phyloP scores from a whole-genome alignment of 1,140 invertebrate genomes.

The Cherax destructor region DNA sequence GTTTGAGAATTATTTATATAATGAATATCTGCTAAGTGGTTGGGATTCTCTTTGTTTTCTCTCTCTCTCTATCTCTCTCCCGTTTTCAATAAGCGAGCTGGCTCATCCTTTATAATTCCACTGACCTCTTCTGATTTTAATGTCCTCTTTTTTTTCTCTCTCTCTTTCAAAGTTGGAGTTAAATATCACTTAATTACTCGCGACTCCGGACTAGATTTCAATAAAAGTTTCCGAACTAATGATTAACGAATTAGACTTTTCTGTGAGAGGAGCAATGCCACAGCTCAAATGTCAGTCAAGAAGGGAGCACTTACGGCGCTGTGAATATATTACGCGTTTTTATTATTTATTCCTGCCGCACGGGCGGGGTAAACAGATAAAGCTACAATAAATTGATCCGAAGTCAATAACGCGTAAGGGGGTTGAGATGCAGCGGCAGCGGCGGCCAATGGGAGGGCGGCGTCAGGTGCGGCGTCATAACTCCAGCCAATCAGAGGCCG shows the following conservation, averaged over 20 bases:
- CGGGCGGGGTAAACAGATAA: conserved; percentile 21
- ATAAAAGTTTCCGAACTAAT: conserved; percentile 16
- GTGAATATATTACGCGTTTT: conserved; percentile 30
- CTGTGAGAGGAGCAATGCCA: not conserved
- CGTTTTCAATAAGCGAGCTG: not conserved
- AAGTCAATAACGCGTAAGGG: conserved; percentile 27
- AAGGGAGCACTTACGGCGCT: conserved; percentile 46
- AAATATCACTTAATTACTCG: conserved; percentile 36
- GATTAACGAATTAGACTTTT: not conserved
- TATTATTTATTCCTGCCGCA: conserved; percentile 20
- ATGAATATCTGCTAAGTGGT: too few species aligned
- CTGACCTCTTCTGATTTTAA: not conserved
- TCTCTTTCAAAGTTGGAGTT: conserved; percentile 8
- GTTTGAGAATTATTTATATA: too few species aligned
- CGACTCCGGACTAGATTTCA: conserved; percentile 1
- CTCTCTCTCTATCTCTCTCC: too few species aligned
- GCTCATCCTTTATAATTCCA: not conserved
- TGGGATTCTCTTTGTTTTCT: not conserved
- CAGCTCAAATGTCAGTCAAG: conserved; percentile 37
- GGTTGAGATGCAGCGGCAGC: not conserved
- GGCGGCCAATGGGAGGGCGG: conserved; percentile 47
- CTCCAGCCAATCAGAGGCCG: conserved; percentile 57
- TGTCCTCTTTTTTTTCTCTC: not conserved
- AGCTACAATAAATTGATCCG: conserved; percentile 36
- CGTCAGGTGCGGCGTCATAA: conserved; percentile 56